These are phyloP conservation scores for Dreissena rostriformis DNA, from an alignment of 1,140 invertebrate species.

Conservation along the genomic window DNA sequence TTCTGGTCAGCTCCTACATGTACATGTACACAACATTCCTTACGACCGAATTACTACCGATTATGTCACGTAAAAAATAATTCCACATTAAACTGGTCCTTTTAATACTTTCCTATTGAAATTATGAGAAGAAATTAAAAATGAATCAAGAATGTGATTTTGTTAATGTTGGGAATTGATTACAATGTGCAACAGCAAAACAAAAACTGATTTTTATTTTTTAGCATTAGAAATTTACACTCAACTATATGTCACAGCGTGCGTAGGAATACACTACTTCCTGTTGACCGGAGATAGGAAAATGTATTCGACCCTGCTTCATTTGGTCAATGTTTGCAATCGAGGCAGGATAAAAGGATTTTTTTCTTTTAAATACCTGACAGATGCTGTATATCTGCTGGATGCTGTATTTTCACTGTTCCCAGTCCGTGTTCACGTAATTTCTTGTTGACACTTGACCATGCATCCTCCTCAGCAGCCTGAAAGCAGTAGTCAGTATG, in stretches of 20 bases:
- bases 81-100: background rate
- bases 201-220: no score
- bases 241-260: background rate
- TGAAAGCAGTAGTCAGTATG: background rate
- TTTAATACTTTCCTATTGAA: no score
- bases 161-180: no score
- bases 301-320: background rate
- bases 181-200: no score
- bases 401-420: conserved; percentile 31
- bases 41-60: no score
- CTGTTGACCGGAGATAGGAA: background rate
- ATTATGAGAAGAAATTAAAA: no score
- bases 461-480: conserved; percentile 17
- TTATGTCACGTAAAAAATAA: no score
- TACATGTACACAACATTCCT: no score
- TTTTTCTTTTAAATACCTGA: conserved; percentile 13
- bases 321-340: no score
- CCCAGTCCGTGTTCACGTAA: conserved; percentile 44
- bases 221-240: no score
- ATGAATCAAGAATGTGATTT: no score
- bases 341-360: background rate
- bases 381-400: conserved; percentile 48
- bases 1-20: no score
- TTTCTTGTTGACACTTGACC: conserved; percentile 47
- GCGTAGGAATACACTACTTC: background rate